Conservation (phyloP, 2,888 invertebrate genomes). For the Euclidia mi region DNA sequence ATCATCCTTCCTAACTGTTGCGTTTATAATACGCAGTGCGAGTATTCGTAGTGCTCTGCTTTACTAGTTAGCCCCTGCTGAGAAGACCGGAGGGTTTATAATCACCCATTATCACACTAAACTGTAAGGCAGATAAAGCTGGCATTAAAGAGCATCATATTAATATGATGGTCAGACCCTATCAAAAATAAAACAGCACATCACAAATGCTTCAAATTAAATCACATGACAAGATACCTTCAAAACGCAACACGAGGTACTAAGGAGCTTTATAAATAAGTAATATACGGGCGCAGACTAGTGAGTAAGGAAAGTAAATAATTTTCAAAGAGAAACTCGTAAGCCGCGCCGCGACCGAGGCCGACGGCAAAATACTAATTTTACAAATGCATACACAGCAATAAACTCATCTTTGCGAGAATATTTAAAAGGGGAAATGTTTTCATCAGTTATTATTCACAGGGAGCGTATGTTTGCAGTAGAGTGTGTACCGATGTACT, state of each 20-base stretch:
- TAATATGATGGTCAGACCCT: no score
- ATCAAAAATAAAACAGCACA: no score
- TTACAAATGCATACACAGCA: slow-evolving; percentile 38
- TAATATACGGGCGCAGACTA: slow-evolving; percentile 9
- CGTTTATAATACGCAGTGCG: no score
- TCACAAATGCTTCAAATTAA: no score
- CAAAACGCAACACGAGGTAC: slow-evolving; percentile 5
- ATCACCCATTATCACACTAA: no score
- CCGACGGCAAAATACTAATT: slow-evolving; percentile 39
- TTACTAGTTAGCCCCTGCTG: no score
- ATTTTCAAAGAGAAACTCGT: slow-evolving; percentile 32
- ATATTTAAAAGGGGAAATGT: slow-evolving; percentile 42
- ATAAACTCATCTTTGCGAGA: slow-evolving; percentile 35
- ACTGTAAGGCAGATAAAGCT: no score
- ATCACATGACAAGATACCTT: slow-evolving; percentile 6
- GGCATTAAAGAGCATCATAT: no score
- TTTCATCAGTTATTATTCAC: slow-evolving; percentile 14
- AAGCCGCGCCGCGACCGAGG: slow-evolving; percentile 2
- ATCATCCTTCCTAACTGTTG: no score
- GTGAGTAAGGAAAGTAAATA: slow-evolving; percentile 33
- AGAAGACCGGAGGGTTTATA: no score
- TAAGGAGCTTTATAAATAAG: slow-evolving; percentile 17
- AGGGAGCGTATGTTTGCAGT: neutral
- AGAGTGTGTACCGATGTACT: neutral
- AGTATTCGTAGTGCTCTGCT: no score